Conservation (phyloP, 2,888 invertebrate genomes). For the Thera obeliscata region DNA sequence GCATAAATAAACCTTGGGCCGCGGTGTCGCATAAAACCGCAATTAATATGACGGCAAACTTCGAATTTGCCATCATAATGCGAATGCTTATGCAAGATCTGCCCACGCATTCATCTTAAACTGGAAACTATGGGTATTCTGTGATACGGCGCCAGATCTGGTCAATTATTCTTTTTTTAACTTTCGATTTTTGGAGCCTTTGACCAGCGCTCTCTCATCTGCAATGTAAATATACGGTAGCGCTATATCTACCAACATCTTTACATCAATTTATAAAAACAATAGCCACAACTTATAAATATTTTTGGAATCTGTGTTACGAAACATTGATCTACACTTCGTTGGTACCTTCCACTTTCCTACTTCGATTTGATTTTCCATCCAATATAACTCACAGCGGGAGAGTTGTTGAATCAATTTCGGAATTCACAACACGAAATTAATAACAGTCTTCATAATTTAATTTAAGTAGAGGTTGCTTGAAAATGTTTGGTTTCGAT, state of each 20-base stretch:
- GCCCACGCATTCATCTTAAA: constrained; percentile 25
- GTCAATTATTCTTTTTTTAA: constrained; percentile 14
- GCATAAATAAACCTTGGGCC: constrained; percentile 56
- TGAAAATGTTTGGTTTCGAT: constrained; percentile 66
- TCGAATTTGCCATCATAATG: constrained; percentile 53
- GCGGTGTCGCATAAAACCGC: constrained; percentile 55
- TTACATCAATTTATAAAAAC: neutral
- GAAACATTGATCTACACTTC: constrained; percentile 15
- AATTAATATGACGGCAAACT: constrained; percentile 52
- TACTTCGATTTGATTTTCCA: constrained; percentile 40
- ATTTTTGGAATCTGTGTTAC: constrained; percentile 7
- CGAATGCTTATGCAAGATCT: constrained; percentile 25
- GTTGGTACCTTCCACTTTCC: constrained; percentile 17
- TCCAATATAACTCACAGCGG: constrained; percentile 62
- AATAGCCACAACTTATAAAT: neutral
- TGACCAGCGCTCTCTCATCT: neutral
- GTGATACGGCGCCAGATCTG: constrained; percentile 23
- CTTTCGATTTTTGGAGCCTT: constrained; percentile 22
- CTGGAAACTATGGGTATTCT: constrained; percentile 18
- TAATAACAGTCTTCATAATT: constrained; percentile 54
- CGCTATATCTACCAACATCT: neutral
- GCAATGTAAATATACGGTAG: neutral
- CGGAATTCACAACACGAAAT: constrained; percentile 51
- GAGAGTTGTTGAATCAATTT: constrained; percentile 64
- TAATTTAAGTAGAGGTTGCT: constrained; percentile 60